phyloP scores from a whole-genome alignment of 2,113 vertebrate species.

The Lepisosteus osseus region DNA sequence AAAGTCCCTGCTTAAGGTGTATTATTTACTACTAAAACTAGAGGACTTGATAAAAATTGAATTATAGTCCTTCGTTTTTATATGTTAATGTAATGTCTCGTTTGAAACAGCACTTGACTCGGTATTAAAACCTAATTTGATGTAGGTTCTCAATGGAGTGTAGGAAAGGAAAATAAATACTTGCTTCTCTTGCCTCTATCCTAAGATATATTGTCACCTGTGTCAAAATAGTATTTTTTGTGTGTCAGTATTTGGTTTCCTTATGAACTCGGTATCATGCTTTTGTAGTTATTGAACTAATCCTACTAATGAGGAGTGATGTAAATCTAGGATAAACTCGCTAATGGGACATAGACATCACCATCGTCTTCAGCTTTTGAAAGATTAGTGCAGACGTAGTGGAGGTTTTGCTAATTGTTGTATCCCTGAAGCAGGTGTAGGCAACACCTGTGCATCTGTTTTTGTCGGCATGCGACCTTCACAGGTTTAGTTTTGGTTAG shows the following conservation, averaged over 20 bases:
- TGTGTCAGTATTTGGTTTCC: no score
- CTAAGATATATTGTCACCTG: conserved; percentile 13
- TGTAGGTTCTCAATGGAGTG: no score
- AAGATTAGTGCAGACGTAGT: background rate
- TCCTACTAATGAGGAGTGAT: conserved; percentile 5
- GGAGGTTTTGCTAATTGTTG: background rate
- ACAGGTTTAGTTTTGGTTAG: background rate
- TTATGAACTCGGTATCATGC: background rate
- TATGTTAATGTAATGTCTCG: no score
- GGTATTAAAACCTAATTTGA: no score
- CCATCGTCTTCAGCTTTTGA: background rate
- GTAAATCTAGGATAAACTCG: conserved; percentile 3
- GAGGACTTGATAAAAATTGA: no score
- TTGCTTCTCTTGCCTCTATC: no score
- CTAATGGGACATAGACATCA: background rate
- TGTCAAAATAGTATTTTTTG: conserved; percentile 45
- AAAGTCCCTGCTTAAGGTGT: no score
- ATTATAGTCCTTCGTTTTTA: no score
- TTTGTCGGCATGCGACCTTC: background rate
- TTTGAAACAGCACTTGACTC: no score
- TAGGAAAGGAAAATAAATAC: no score
- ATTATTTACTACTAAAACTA: no score
- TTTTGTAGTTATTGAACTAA: background rate
- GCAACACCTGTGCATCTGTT: background rate
- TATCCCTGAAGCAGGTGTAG: background rate